These are phyloP conservation scores for Noctilio leporinus DNA, from an alignment of 2,113 vertebrate species.

Conservation along the genomic window DNA sequence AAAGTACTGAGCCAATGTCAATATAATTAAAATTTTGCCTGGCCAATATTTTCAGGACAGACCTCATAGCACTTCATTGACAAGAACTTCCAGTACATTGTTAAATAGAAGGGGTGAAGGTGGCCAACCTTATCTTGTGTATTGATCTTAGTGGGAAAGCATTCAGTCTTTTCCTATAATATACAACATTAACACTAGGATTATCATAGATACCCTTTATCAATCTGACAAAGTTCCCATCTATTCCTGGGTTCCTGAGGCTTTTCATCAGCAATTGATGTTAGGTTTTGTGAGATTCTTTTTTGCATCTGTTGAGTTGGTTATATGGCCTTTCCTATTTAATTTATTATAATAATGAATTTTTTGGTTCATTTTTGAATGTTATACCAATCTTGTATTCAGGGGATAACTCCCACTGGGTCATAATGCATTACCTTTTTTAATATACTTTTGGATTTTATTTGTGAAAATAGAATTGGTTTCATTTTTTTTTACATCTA, in stretches of 20 bases:
- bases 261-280: background rate
- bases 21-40: too few species aligned
- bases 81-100: background rate
- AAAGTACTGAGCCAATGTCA: too few species aligned
- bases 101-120: background rate
- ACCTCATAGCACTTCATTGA: too few species aligned
- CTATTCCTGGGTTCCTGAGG: background rate
- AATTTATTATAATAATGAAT: background rate
- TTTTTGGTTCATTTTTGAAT: background rate
- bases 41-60: too few species aligned
- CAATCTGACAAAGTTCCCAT: background rate
- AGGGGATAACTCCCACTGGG: background rate
- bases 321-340: background rate
- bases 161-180: background rate
- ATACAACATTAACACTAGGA: background rate
- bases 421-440: background rate
- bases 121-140: background rate
- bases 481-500: background rate
- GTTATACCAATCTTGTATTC: background rate
- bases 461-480: background rate
- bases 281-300: background rate
- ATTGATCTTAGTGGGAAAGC: background rate
- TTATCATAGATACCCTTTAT: background rate
- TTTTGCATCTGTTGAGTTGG: background rate
- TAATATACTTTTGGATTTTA: background rate